Base-by-base conservation (phyloP, 2,113 vertebrate species). In the Oncorhynchus kisutch region DNA sequence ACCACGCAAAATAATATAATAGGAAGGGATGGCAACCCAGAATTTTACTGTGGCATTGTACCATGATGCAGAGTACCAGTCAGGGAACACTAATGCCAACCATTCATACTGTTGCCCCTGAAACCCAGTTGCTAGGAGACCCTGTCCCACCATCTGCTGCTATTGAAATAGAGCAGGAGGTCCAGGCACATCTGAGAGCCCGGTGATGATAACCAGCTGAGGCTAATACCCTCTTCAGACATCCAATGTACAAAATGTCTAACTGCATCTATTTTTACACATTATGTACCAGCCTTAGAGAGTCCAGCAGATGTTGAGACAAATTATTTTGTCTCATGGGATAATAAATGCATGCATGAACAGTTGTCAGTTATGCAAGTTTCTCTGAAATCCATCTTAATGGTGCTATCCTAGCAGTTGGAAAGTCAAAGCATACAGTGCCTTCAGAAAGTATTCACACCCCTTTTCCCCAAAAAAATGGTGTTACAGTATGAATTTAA, bases 131-230 rank as follows among this genome's bases (percentile, higher is more conserved):
- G 76, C 73, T 73, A 77, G 78, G 80, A 86, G 49, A 75, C 75
- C 73, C 59, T 25, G 59, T 70, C 64, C 69, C 72, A 77, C 74
- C 81, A 86, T 83, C 81, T 81, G 84, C 76, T 81, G 70, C 71
- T 73, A 64, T 70, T 62, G 78, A 82, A 73, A 76, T 60, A 59
- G 59, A 71, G 74, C 31, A 64, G 72, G 34, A 60, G 29, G 34
- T 12, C 72, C 34, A 2, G 72, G 29, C 31, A 45, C 72, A 62
- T 22, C 6, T 20, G n/a, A 34, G 29, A 24, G 72, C 31, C 34
- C 13, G 60, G 57, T 48, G 72, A 20, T 13, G 16, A 27, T 67
- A 34, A 62, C 20, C 31, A 22, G 67, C 29, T 68, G 18, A 68
- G 6, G 67, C 18, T 18, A 5, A 31, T 16, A 29, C 67, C 31